A percentile compares a stretch with the other conserved stretches of the same genome.
These are phyloP conservation scores for Myotis lucifugus DNA, from an alignment of 2,113 vertebrate genomes.

Conservation along the genomic window DNA sequence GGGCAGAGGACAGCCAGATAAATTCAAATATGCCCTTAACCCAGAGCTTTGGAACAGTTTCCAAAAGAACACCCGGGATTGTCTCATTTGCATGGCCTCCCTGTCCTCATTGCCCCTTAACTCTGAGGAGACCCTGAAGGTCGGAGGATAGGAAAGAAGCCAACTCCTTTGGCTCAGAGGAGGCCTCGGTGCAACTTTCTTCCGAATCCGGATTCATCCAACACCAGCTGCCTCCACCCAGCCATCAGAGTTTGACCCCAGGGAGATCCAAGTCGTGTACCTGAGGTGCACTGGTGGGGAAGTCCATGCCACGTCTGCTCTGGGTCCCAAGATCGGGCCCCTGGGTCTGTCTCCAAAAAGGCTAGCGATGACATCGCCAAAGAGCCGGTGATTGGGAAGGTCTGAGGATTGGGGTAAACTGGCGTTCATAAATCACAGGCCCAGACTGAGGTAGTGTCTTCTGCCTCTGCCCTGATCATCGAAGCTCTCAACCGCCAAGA, in stretches of 20 bases:
- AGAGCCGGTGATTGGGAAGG: neutral
- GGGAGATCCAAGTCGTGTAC: too few relatives aligned
- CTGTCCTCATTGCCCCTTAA: neutral
- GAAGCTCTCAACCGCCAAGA: neutral
- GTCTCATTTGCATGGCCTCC: neutral
- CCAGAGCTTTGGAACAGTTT: neutral
- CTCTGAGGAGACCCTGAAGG: neutral
- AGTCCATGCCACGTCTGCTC: neutral
- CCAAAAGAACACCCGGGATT: neutral
- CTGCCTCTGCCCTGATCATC: neutral
- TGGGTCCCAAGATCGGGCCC: neutral
- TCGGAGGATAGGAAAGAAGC: neutral
- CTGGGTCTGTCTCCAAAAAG: neutral
- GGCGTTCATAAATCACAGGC: neutral
- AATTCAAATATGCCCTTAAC: accelerated
- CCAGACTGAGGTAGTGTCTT: neutral
- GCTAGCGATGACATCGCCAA: neutral
- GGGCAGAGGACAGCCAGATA: neutral
- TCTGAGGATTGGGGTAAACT: neutral
- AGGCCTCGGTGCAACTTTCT: neutral
- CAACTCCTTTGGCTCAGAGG: neutral
- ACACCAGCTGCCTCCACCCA: neutral
- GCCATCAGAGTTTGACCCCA: too few relatives aligned
- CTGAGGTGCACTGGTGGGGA: neutral
- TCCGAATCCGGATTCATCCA: neutral